Evolutionary conservation across 2,888 invertebrate species (phyloP), one percentile per base, ranked within the genome.

Genomic region (Heteropelma amictum): DNA sequence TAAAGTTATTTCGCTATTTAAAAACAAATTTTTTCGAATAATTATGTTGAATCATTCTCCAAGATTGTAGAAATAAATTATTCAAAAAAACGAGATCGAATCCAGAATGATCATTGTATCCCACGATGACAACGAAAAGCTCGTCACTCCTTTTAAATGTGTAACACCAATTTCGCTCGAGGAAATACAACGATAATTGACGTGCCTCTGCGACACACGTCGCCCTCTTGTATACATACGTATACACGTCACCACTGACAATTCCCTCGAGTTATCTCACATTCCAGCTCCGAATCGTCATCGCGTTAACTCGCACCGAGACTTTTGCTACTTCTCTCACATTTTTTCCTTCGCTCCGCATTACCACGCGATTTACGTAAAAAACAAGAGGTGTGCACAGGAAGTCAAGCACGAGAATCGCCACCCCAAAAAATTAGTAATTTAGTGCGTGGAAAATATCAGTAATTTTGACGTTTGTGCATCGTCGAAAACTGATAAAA

Each of bases 251-350:
- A 80, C 65, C 79, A 76, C 74, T 72, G 74, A 80, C 81, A 78
- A 81, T 81, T 83, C 78, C 54, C 75, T 72, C 78, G 65, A 79
- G 82, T 83, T 85, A 85, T 82, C 83, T 82, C 83, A 79, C 87
- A 87, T 87, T 87, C 87, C 87, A 82, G 75, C 74, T 78, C 53
- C 77, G 65, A 79, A 77, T 80, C 85, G 86, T 87, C 87, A 87
- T 80, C 82, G 76, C 70, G 7, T 33, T 47, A 28, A 63, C 45
- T 72, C 54, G 40, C 42, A 30, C 49, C 53, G 49, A 49, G 33
- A 28, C 70, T 47, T 49, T 35, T 56, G 63, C 71, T 8, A 12
- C n/a, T n/a, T n/a, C n/a, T n/a, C n/a, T 3, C 28, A 60, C 26
- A 12, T 67, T 35, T 38, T 49, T 38, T 64, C 58, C 51, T 49